These are phyloP conservation scores for Distichodus sexfasciatus DNA, from an alignment of 2,797 vertebrate genomes.

Conservation along the genomic window DNA sequence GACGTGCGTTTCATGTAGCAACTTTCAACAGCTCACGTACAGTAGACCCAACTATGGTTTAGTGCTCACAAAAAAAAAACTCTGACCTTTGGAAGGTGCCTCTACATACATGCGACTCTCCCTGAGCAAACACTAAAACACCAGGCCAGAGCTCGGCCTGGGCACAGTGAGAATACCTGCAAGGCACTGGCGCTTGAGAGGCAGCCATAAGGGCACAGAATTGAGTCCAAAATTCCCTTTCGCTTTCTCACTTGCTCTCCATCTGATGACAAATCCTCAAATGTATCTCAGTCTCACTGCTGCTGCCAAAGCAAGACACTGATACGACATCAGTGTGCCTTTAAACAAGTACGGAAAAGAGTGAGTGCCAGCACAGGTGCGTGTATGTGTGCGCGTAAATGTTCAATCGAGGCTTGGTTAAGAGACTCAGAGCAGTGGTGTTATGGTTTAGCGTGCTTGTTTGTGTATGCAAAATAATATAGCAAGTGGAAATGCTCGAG, in stretches of 20 bases:
- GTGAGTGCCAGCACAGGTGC: not conserved
- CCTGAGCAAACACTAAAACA: slow-evolving; percentile 45
- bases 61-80: slow-evolving; percentile 37
- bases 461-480: not conserved
- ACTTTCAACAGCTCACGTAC: slow-evolving; percentile 25
- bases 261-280: not conserved
- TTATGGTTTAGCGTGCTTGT: not conserved
- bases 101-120: slow-evolving; percentile 35
- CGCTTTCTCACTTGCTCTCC: not conserved
- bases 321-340: not conserved
- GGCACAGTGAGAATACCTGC: slow-evolving; percentile 24
- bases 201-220: not conserved
- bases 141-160: not conserved
- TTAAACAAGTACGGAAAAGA: not conserved
- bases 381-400: not conserved
- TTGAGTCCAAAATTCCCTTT: not conserved
- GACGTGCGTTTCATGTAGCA: not conserved
- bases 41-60: slow-evolving; percentile 41
- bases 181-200: slow-evolving; percentile 5
- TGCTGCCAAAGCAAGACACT: not conserved
- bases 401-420: not conserved
- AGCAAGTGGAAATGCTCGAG: not conserved
- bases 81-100: slow-evolving; percentile 49
- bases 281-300: not conserved
- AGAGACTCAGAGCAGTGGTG: not conserved